Percentiles rank a stretch among this genome's conserved stretches.
Conservation (phyloP, 2,113 vertebrate genomes). For the Callaeas wilsoni region DNA sequence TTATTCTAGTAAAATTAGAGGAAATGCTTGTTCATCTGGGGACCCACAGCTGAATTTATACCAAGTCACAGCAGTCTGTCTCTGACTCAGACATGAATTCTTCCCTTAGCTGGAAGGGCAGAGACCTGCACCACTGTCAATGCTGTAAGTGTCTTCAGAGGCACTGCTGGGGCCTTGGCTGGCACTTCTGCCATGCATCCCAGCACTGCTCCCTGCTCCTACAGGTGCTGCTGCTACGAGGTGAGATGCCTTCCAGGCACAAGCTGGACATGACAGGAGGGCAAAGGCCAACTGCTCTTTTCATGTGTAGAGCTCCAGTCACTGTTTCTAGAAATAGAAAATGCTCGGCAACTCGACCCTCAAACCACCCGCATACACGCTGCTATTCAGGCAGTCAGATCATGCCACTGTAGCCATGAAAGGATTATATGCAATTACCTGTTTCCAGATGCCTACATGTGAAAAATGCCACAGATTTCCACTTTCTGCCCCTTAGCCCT, state of each 20-base stretch:
- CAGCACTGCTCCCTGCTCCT: not conserved
- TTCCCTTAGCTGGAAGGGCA: not conserved
- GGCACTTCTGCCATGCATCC: not conserved
- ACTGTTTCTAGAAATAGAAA: not conserved
- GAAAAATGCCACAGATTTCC: not conserved
- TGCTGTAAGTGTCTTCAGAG: too few species aligned
- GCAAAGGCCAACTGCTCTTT: not conserved
- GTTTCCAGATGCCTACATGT: not conserved
- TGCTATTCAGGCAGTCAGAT: not conserved
- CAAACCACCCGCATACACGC: accelerated
- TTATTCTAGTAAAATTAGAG: not conserved
- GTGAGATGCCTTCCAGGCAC: not conserved
- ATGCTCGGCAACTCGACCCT: not conserved
- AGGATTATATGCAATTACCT: accelerated
- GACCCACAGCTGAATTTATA: not conserved
- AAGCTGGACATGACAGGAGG: not conserved
- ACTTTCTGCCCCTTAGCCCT: not conserved
- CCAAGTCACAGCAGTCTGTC: not conserved
- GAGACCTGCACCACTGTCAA: accelerated
- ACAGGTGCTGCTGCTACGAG: accelerated
- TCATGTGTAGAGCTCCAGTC: accelerated
- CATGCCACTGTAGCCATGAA: not conserved
- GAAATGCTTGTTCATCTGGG: not conserved
- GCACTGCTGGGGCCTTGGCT: accelerated
- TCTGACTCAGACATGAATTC: not conserved